Conservation (phyloP, 2,888 invertebrate species). For the Thumatha senex region DNA sequence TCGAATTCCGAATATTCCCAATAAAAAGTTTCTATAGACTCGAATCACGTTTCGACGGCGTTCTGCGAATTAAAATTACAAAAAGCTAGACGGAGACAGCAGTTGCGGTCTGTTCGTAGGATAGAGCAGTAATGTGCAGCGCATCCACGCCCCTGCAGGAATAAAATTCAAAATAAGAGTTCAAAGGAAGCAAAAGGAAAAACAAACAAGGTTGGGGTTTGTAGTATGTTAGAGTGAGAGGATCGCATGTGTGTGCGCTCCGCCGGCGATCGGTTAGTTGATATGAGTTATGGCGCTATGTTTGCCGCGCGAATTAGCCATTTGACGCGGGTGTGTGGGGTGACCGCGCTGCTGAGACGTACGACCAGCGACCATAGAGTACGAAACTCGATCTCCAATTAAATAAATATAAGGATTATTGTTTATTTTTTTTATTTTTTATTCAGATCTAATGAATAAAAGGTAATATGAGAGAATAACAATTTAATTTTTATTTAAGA, state of each 20-base stretch:
- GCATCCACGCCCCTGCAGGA: constrained; percentile 82
- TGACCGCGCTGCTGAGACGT: constrained; percentile 48
- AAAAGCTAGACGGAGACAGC: constrained; percentile 74
- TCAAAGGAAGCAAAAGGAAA: constrained; percentile 80
- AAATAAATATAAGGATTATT: background rate
- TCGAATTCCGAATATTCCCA: constrained; percentile 70
- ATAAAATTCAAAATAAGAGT: constrained; percentile 83
- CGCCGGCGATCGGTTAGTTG: constrained; percentile 65
- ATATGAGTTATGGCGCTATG: constrained; percentile 80
- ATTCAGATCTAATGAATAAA: no score
- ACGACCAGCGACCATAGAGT: constrained; percentile 29
- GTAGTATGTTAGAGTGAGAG: constrained; percentile 76
- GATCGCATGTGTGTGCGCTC: constrained; percentile 57
- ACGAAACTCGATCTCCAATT: constrained; percentile 12
- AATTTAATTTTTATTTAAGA: no score
- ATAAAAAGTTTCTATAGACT: constrained; percentile 75
- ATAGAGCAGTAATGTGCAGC: constrained; percentile 83
- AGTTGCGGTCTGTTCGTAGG: constrained; percentile 53
- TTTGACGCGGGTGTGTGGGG: constrained; percentile 74
- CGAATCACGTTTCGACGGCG: constrained; percentile 79
- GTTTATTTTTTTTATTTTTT: no score
- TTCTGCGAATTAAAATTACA: constrained; percentile 83
- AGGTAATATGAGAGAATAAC: no score
- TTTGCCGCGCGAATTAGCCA: constrained; percentile 80
- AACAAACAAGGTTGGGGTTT: constrained; percentile 74